A percentile compares a stretch with the other conserved stretches of the same genome.
Conservation (phyloP, 2,797 vertebrate genomes). For the Falco concolor region DNA sequence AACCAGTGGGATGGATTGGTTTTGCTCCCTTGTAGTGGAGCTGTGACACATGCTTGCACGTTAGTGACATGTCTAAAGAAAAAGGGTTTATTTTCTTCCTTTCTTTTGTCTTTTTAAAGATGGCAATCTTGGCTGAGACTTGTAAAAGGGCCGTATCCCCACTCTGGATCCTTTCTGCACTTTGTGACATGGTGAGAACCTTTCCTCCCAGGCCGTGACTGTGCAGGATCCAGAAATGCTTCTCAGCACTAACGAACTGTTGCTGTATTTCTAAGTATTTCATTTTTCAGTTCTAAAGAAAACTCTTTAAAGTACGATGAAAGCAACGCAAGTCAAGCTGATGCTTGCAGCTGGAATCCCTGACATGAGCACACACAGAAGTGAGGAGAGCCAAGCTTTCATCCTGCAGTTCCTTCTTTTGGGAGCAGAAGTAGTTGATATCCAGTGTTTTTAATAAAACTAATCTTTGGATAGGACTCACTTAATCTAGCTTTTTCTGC, state of each 20-base stretch:
- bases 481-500: not conserved
- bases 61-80: not conserved
- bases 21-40: not conserved
- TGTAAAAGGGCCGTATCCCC: not conserved
- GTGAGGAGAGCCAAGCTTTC: not conserved
- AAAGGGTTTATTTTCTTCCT: not conserved
- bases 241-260: not conserved
- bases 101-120: not conserved
- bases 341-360: not conserved
- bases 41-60: not conserved
- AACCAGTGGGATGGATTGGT: accelerated
- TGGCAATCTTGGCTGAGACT: not conserved
- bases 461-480: not conserved
- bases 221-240: not conserved
- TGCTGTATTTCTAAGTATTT: not conserved
- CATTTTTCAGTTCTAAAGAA: not conserved
- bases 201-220: not conserved
- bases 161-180: not conserved
- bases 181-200: not conserved
- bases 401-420: not conserved
- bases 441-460: not conserved
- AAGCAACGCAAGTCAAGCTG: conserved; percentile 19
- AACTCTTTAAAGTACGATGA: conserved; percentile 5
- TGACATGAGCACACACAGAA: not conserved
- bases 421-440: not conserved